A percentile compares a stretch with the other conserved stretches of the same genome.
Conservation (phyloP, 1,140 invertebrate species). For the Euwallacea similis region DNA sequence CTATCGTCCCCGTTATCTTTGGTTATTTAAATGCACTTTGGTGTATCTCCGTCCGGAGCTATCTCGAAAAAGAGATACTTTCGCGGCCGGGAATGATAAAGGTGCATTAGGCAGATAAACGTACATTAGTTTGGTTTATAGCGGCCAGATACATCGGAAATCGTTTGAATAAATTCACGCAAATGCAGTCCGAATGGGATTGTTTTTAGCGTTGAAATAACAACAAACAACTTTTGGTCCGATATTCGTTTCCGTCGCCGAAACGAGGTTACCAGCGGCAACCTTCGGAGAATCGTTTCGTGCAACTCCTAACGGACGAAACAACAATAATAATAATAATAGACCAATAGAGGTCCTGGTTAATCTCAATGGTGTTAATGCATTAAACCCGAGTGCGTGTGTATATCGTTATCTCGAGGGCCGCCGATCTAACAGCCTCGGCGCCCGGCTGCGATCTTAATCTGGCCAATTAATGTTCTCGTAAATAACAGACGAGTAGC, state of each 20-base stretch:
- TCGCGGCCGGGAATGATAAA: conserved; percentile 34
- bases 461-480: conserved; percentile 20
- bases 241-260: not conserved
- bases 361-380: conserved; percentile 27
- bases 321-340: not conserved
- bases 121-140: conserved; percentile 34
- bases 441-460: conserved; percentile 20
- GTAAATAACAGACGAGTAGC: conserved; percentile 19
- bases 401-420: conserved; percentile 17
- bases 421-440: conserved; percentile 19
- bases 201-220: not conserved
- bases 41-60: conserved; percentile 28
- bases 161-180: conserved; percentile 22
- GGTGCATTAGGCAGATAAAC: conserved; percentile 30
- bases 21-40: conserved; percentile 36
- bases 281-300: not conserved
- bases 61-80: conserved; percentile 36
- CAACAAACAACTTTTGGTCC: not conserved
- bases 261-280: not conserved
- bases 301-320: too few relatives aligned
- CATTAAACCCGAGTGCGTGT: conserved; percentile 19
- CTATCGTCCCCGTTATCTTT: conserved; percentile 27
- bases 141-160: conserved; percentile 15
- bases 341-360: not conserved
- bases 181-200: not conserved